Base-by-base conservation (phyloP, 1,140 invertebrate species). In the Drosophila paulistorum region DNA sequence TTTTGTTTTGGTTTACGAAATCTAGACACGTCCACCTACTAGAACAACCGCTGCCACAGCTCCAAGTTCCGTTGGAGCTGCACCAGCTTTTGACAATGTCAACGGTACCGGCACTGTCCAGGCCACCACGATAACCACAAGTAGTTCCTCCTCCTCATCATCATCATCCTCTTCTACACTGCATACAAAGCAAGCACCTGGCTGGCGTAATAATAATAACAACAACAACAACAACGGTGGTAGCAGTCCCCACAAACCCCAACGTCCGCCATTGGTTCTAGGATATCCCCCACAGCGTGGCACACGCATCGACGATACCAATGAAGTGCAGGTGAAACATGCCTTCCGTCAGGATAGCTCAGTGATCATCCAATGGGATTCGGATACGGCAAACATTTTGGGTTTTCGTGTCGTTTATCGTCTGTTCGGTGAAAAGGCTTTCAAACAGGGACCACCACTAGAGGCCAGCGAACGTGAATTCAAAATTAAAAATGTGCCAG, bases 281-380 rank as follows among this genome's bases (percentile, higher is more conserved):
- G 95, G 94, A 41, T 95, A 94, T 81, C 95, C 95, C 1, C 93
- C 93, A 78, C 91, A 95, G 91, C 92, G 95, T 92, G 93, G 93
- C 76, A 91, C 93, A 71, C 91, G 89, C 10, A 89, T 92, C 54
- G 94, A 94, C 65, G 95, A 96, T 72, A 92, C 93, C 7, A 95
- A 95, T 68, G 96, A 97, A 90, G 96, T 97, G 1, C 94, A 97
- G 55, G 95, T 98, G 6, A 96, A 96, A 84, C 96, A 96, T 68
- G 97, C 97, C 0, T 95, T 96, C 78, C 93, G 97, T 70, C 96
- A 97, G 92, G 96, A 97, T 65, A 97, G 96, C 86, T 96, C 97
- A 0, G 96, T 98, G 1, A 96, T 97, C 51, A 97, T 98, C 62
- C 96, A 97, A 81, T 98, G 97, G 97, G 96, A 97, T 82, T 97